These are phyloP conservation scores for Papilio xuthus DNA, from an alignment of 1,140 invertebrate genomes.

Conservation along the genomic window DNA sequence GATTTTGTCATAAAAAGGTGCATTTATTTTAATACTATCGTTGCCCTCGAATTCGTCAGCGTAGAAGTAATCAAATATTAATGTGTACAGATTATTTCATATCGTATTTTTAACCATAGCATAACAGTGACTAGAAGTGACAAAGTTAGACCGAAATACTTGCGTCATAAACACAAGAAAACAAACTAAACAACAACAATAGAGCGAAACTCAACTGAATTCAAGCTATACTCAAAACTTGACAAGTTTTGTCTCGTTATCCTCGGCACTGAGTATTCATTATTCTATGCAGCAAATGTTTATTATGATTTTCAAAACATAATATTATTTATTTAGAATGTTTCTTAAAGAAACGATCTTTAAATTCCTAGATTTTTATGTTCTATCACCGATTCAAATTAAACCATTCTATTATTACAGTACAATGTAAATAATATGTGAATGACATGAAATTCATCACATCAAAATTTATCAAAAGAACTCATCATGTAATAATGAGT, in stretches of 20 bases:
- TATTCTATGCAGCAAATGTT: slow-evolving; percentile 17
- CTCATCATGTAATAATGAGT: background rate
- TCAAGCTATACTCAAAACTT: slow-evolving; percentile 18
- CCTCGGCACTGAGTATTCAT: slow-evolving; percentile 14
- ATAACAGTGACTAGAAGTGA: background rate
- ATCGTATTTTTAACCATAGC: background rate
- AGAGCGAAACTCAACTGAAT: slow-evolving; percentile 15
- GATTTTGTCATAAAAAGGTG: no score
- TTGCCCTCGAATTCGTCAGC: no score
- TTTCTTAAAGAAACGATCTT: background rate
- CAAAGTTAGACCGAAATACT: slow-evolving; percentile 13
- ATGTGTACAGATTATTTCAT: no score
- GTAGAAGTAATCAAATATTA: no score
- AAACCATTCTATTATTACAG: background rate
- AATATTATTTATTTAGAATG: no score
- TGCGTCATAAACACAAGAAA: slow-evolving; percentile 19
- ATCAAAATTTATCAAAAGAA: slow-evolving; percentile 19
- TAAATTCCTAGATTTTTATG: background rate
- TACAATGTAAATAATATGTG: background rate
- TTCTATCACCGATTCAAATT: background rate
- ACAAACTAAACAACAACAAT: slow-evolving; percentile 23
- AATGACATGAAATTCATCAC: slow-evolving; percentile 9
- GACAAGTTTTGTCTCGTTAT: slow-evolving; percentile 27
- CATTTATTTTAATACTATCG: no score
- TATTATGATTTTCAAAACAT: background rate